These are phyloP conservation scores for Drosophila ananassae DNA, from an alignment of 1,140 invertebrate genomes.

Conservation along the genomic window DNA sequence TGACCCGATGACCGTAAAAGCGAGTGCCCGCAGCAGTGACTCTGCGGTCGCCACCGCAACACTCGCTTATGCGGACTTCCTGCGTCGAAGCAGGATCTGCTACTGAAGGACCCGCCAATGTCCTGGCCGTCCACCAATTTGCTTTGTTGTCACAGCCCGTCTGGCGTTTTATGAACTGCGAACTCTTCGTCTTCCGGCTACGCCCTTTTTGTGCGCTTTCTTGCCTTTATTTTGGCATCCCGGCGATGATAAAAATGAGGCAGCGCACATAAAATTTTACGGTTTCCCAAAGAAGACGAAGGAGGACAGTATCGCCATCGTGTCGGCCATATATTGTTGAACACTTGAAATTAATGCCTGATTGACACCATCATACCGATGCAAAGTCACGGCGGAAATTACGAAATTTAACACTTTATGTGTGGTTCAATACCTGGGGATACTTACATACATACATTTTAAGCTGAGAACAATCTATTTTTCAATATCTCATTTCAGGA, in stretches of 20 bases:
- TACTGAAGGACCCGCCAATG: constrained; percentile 1
- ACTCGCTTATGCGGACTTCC: constrained; percentile 53
- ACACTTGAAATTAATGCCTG: constrained; percentile 51
- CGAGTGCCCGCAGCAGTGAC: constrained; percentile 29
- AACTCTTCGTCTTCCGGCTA: constrained; percentile 41
- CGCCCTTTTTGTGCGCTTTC: constrained; percentile 23
- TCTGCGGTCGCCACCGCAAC: constrained; percentile 22
- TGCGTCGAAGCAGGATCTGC: constrained; percentile 2
- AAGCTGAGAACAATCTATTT: neutral
- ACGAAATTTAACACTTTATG: constrained; percentile 26
- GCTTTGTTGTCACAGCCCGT: constrained; percentile 52
- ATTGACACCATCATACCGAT: constrained; percentile 48
- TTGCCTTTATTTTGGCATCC: constrained; percentile 17
- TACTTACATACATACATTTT: neutral
- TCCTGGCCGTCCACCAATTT: constrained; percentile 54
- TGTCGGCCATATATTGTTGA: constrained; percentile 30
- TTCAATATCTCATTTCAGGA: neutral
- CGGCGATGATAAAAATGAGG: constrained; percentile 31
- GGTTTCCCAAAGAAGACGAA: constrained; percentile 12
- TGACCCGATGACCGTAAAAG: constrained; percentile 57
- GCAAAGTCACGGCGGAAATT: constrained; percentile 16
- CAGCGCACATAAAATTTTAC: constrained; percentile 35
- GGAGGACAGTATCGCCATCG: constrained; percentile 4
- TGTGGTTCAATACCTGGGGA: constrained; percentile 1
- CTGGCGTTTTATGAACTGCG: constrained; percentile 57